Percentiles rank a stretch among this genome's conserved stretches.
phyloP scores from a whole-genome alignment of 2,888 invertebrate species.

The Venusia cambrica region DNA sequence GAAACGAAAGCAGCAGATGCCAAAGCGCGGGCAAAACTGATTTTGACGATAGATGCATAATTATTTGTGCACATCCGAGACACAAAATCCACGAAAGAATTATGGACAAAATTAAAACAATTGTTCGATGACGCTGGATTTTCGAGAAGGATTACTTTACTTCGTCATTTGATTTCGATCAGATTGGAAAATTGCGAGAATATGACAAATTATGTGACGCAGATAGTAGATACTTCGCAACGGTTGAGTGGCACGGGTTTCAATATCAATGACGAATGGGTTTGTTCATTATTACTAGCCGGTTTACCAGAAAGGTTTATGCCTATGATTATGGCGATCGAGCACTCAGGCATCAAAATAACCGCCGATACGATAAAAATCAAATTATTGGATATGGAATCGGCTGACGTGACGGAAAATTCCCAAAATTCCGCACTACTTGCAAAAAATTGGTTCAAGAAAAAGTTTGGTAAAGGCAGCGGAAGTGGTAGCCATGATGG shows the following conservation, averaged over 20 bases:
- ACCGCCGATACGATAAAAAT: constrained; percentile 7
- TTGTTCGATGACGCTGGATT: neutral
- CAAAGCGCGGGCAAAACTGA: neutral
- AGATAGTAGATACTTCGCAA: constrained; percentile 30
- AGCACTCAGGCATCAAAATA: constrained; percentile 3
- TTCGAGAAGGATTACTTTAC: neutral
- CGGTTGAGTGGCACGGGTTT: constrained; percentile 31
- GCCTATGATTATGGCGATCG: constrained; percentile 16
- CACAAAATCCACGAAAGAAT: neutral
- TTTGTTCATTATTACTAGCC: constrained; percentile 28
- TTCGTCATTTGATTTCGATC: neutral
- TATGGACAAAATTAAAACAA: neutral
- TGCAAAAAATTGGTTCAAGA: too few relatives aligned
- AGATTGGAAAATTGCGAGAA: too few relatives aligned
- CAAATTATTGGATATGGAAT: neutral
- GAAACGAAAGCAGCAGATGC: neutral
- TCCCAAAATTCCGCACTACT: too few relatives aligned
- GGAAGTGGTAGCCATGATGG: neutral
- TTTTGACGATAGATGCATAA: neutral
- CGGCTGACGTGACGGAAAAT: too few relatives aligned
- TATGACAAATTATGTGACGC: too few relatives aligned
- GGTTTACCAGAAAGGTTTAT: constrained; percentile 21
- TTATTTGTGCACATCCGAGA: neutral
- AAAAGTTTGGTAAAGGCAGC: neutral
- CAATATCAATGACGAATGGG: constrained; percentile 32